Percentiles rank a stretch among this genome's conserved stretches.
Evolutionary conservation across 2,888 invertebrate genomes (phyloP).

Genomic region (Himalopsyche tibetana): DNA sequence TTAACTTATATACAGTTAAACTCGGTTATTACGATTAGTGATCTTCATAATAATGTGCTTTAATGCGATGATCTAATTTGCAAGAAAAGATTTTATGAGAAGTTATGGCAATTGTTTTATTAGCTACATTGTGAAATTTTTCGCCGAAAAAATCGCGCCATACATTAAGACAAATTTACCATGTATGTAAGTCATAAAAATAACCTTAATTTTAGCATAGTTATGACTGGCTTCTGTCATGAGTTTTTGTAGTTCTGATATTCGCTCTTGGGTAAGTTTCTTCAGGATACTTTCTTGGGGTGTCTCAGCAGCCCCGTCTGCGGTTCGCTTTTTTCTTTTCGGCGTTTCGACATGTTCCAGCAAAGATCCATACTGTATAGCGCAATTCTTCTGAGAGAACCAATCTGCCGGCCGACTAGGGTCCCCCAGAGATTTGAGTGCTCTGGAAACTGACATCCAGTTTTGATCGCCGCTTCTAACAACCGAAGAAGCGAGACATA

Average conservation of each 20-base stretch:
- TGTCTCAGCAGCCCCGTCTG: slow-evolving; percentile 79
- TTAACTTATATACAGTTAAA: too few relatives aligned
- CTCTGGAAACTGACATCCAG: slow-evolving; percentile 92
- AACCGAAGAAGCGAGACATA: slow-evolving; percentile 91
- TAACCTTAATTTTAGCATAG: slow-evolving; percentile 84
- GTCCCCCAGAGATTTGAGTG: slow-evolving; percentile 86
- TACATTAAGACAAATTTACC: too few relatives aligned
- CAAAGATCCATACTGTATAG: slow-evolving; percentile 90
- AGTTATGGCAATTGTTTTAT: too few relatives aligned
- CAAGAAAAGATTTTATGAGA: too few relatives aligned
- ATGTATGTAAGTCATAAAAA: not conserved
- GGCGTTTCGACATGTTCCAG: slow-evolving; percentile 90
- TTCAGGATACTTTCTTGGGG: slow-evolving; percentile 88
- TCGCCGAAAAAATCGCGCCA: too few relatives aligned
- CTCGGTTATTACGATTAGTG: too few relatives aligned
- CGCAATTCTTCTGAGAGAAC: slow-evolving; percentile 95
- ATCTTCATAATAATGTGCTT: too few relatives aligned
- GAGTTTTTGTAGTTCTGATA: slow-evolving; percentile 84
- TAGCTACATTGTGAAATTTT: too few relatives aligned
- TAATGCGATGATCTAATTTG: too few relatives aligned
- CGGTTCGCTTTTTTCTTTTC: slow-evolving; percentile 87
- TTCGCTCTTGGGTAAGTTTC: slow-evolving; percentile 85
- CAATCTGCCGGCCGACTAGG: slow-evolving; percentile 87
- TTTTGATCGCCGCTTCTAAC: slow-evolving; percentile 92
- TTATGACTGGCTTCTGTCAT: slow-evolving; percentile 84